These are phyloP conservation scores for Thymelicus sylvestris DNA, from an alignment of 2,888 invertebrate genomes.

Conservation along the genomic window DNA sequence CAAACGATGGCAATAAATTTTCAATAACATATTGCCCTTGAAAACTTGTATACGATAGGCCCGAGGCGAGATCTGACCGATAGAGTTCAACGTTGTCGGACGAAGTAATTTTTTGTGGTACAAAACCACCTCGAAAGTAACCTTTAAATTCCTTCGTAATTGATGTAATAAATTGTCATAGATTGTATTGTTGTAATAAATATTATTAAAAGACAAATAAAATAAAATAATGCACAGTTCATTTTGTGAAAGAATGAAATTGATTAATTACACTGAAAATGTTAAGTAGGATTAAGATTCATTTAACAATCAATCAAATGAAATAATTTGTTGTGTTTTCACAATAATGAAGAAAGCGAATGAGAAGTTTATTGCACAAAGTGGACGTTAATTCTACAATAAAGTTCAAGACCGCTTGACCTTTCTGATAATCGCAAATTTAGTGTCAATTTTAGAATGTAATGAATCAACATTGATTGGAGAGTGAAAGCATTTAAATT, in stretches of 20 bases:
- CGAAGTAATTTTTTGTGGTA: background rate
- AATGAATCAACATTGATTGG: slow-evolving; percentile 69
- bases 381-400: slow-evolving; percentile 61
- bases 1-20: slow-evolving; percentile 30
- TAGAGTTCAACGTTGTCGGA: slow-evolving; percentile 6
- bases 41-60: slow-evolving; percentile 15
- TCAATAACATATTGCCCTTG: slow-evolving; percentile 28
- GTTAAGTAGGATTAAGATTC: too few species aligned
- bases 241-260: too few species aligned
- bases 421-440: slow-evolving; percentile 63
- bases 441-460: slow-evolving; percentile 75
- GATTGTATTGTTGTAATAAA: too few species aligned
- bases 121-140: too few species aligned
- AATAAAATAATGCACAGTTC: too few species aligned
- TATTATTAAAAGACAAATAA: too few species aligned
- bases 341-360: slow-evolving; percentile 39
- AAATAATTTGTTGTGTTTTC: slow-evolving; percentile 8
- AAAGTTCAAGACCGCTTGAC: slow-evolving; percentile 70
- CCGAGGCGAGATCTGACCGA: slow-evolving; percentile 14
- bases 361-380: slow-evolving; percentile 36
- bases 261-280: too few species aligned
- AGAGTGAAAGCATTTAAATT: slow-evolving; percentile 73
- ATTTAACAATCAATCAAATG: slow-evolving; percentile 3
- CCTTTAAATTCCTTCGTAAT: slow-evolving; percentile 10
- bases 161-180: too few species aligned